These are phyloP conservation scores for Drosophila guanche DNA, from an alignment of 1,140 invertebrate species.

Conservation along the genomic window DNA sequence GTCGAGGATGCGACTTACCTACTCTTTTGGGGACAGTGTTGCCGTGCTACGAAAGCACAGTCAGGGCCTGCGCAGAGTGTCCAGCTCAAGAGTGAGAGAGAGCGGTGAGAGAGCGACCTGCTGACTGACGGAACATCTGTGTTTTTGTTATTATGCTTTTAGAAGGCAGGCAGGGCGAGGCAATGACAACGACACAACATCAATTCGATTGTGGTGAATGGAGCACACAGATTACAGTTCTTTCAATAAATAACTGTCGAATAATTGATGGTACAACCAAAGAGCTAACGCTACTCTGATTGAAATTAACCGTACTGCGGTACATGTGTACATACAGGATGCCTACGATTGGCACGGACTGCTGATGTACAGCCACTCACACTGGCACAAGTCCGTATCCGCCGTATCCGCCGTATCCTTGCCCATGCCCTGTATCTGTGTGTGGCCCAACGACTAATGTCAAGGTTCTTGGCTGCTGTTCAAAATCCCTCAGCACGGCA, in stretches of 20 bases:
- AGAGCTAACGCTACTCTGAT: conserved; percentile 22
- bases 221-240: conserved; percentile 27
- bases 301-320: background rate
- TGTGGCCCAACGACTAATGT: conserved; percentile 54
- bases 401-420: conserved; percentile 4
- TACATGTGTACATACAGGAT: background rate
- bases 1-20: conserved; percentile 1
- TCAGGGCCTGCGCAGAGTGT: conserved; percentile 32
- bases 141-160: conserved; percentile 68
- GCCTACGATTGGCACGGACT: too few relatives aligned
- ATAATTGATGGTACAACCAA: conserved; percentile 33
- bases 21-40: conserved; percentile 45
- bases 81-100: background rate
- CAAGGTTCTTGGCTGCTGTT: conserved; percentile 72
- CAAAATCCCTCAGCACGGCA: conserved; percentile 55
- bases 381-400: too few relatives aligned
- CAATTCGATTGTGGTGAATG: conserved; percentile 41
- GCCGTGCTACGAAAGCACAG: conserved; percentile 35
- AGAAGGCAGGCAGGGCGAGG: background rate
- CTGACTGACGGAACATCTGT: conserved; percentile 67
- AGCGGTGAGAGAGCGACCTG: conserved; percentile 20
- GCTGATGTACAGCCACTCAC: too few relatives aligned
- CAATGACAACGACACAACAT: conserved; percentile 25
- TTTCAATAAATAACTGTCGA: conserved; percentile 44
- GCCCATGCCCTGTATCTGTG: conserved; percentile 1